phyloP scores from a whole-genome alignment of 2,888 invertebrate species.

The Acronicta alni region DNA sequence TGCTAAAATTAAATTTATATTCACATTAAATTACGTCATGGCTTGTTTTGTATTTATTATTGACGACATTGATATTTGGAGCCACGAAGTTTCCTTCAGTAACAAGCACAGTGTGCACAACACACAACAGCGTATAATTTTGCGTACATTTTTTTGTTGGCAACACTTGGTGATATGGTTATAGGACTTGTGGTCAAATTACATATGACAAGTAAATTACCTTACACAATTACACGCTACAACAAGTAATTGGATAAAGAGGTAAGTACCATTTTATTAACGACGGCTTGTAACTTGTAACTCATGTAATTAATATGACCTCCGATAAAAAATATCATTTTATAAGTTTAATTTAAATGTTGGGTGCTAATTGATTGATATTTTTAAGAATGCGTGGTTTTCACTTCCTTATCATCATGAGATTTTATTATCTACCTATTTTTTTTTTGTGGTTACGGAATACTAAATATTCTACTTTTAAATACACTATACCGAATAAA shows the following conservation, averaged over 20 bases:
- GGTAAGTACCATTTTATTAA: constrained; percentile 48
- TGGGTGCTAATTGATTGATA: constrained; percentile 16
- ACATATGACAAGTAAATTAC: constrained; percentile 72
- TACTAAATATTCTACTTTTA: too few species aligned
- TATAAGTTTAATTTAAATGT: constrained; percentile 10
- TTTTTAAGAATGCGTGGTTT: neutral
- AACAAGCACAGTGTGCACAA: too few species aligned
- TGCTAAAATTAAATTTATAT: constrained; percentile 25
- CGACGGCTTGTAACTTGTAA: constrained; percentile 17
- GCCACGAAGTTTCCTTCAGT: too few species aligned
- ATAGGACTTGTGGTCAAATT: constrained; percentile 30
- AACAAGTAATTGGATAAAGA: constrained; percentile 67
- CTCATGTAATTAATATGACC: constrained; percentile 37
- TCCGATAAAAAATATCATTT: constrained; percentile 18
- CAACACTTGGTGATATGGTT: constrained; percentile 41
- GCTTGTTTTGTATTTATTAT: too few species aligned
- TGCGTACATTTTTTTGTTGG: constrained; percentile 10
- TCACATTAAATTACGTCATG: constrained; percentile 22
- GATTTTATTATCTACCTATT: neutral
- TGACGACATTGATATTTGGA: neutral
- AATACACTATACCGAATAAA: too few species aligned
- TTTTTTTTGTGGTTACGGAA: too few species aligned
- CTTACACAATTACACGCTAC: constrained; percentile 63
- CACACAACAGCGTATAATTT: too few species aligned
- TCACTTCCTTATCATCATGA: neutral